Base-by-base conservation (phyloP, 2,113 vertebrate genomes). In the Gadus macrocephalus region DNA sequence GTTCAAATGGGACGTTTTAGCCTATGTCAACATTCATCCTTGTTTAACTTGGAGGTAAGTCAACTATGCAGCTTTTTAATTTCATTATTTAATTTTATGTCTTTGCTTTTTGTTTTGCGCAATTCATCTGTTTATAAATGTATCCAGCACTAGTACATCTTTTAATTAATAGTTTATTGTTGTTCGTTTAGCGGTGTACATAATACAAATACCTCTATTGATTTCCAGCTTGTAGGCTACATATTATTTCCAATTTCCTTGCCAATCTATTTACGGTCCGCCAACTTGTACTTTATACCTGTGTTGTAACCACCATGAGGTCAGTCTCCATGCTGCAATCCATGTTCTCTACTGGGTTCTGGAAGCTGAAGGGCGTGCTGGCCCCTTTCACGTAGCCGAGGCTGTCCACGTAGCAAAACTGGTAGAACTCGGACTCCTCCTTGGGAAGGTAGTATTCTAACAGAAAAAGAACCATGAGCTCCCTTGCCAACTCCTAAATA, bases 321-420 rank as follows among this genome's bases (percentile, higher is more conserved):
- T 93, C 91, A 0, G 82, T 85, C 0, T 91, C 90, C 0, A 61
- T 9, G 68, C 53, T 81, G 83, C 64, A 75, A 11, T 87, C 86
- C 15, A 67, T 0, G 68, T 61, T 87, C 68, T 71, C 86, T 85
- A 4, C 67, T 2, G 73, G 19, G 22, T 31, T 84, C 71, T 69
- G 82, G 80, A 93, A 92, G 61, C 85, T 85, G 78, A 93, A 93
- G 1, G 92, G 88, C 5, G 89, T 90, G 82, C 92, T 93, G 58
- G 90, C 92, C 68, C 92, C 92, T 67, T 87, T 81, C 53, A 93
- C 90, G 58, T 88, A 81, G 1, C 90, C 91, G 0, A 2, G 66
- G 12, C 53, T 82, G 78, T 92, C 90, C 0, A 93, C 62, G 64
- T 93, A 93, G 79, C 92, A 93, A 87, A 93, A 93, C 90, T 93